Conservation (phyloP, 2,888 invertebrate species). For the Orchesellides sinensis region DNA sequence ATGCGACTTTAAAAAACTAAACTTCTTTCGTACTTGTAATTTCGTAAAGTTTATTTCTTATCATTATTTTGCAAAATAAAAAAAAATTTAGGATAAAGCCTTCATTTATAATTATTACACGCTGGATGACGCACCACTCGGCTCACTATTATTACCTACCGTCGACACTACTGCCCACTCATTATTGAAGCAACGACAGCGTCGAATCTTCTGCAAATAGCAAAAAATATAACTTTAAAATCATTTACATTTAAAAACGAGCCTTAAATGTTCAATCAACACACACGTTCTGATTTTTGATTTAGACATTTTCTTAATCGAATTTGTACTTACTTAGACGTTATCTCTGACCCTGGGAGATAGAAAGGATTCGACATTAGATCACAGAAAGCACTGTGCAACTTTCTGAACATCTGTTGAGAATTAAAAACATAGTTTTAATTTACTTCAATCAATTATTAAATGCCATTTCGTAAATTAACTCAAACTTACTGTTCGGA, state of each 20-base stretch:
- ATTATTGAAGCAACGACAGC: conserved; percentile 75
- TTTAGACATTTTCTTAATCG: too few species aligned
- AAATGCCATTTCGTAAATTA: not conserved
- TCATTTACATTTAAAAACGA: too few species aligned
- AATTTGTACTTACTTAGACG: conserved; percentile 85
- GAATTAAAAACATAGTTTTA: conserved; percentile 23
- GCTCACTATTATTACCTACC: not conserved
- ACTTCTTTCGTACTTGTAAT: too few species aligned
- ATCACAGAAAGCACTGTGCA: conserved; percentile 95
- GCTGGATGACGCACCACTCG: not conserved
- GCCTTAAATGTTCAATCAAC: too few species aligned
- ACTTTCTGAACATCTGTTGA: conserved; percentile 87
- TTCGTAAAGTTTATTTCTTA: too few species aligned
- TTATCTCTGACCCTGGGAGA: conserved; percentile 92
- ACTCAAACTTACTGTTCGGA: conserved; percentile 85
- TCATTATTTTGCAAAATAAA: too few species aligned
- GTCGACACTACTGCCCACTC: conserved; percentile 66
- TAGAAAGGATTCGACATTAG: conserved; percentile 98
- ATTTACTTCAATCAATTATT: not conserved
- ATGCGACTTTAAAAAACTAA: too few species aligned
- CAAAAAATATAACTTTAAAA: conserved; percentile 8
- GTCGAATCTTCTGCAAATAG: conserved; percentile 75
- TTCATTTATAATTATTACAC: not conserved
- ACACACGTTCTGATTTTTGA: not conserved
- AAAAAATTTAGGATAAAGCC: too few species aligned